Evolutionary conservation across 2,888 invertebrate genomes (phyloP).

Genomic region (Digitonthophagus gazella): DNA sequence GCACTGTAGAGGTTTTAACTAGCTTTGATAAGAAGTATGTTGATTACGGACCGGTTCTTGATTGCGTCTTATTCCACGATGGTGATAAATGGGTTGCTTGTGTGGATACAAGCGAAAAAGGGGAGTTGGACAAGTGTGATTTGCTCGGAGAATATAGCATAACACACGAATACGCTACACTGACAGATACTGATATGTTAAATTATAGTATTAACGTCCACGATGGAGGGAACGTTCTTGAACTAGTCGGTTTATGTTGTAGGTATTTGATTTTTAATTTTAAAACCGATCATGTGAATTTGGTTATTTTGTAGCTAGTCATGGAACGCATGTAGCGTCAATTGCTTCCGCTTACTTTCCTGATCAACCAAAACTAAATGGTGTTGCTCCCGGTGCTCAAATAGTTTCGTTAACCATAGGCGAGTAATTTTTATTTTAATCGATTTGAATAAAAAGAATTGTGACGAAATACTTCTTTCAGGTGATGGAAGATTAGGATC

Average conservation of each 20-base stretch:
- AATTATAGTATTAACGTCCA: constrained; percentile 91
- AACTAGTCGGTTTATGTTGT: constrained; percentile 95
- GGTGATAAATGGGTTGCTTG: constrained; percentile 88
- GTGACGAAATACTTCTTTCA: constrained; percentile 19
- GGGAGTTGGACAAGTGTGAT: constrained; percentile 75
- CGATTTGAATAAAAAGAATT: too few species aligned
- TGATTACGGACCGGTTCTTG: constrained; percentile 87
- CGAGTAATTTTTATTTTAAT: constrained; percentile 33
- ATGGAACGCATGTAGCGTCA: constrained; percentile 97
- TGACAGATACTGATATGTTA: constrained; percentile 77
- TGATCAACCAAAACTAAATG: constrained; percentile 82
- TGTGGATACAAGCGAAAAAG: constrained; percentile 79
- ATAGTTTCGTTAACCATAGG: constrained; percentile 87
- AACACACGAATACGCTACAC: constrained; percentile 73
- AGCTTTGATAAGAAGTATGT: constrained; percentile 82
- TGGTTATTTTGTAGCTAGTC: constrained; percentile 70
- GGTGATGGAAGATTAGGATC: constrained; percentile 87
- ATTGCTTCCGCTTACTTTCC: constrained; percentile 92
- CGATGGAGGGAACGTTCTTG: constrained; percentile 84
- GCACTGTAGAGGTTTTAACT: constrained; percentile 78
- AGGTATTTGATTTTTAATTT: constrained; percentile 47
- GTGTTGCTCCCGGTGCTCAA: constrained; percentile 95
- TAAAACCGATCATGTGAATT: not conserved
- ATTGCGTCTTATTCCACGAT: constrained; percentile 91
- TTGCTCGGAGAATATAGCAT: constrained; percentile 78